These are phyloP conservation scores for Ailuropoda melanoleuca DNA, from an alignment of 2,113 vertebrate species.

Conservation along the genomic window DNA sequence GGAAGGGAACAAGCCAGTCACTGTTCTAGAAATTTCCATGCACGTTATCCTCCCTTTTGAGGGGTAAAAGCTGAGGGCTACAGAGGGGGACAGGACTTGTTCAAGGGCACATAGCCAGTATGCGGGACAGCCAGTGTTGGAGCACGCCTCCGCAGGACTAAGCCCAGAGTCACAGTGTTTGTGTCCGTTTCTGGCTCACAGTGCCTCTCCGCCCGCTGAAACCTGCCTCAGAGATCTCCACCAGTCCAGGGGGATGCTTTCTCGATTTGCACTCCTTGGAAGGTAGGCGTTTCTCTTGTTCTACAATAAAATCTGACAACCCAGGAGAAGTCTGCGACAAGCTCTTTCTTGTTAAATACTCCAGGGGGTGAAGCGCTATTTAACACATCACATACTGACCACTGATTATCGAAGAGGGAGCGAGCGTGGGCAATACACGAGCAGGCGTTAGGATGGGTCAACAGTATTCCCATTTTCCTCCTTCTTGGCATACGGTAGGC, in stretches of 20 bases:
- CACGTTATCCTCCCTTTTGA: not conserved
- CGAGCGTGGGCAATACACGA: fast-evolving
- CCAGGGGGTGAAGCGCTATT: not conserved
- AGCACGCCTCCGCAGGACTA: fast-evolving
- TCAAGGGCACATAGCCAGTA: not conserved
- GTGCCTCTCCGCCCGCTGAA: not conserved
- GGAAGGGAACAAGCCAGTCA: not conserved
- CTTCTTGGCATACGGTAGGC: not conserved
- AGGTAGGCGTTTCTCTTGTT: not conserved
- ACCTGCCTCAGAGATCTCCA: not conserved
- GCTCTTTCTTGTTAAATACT: not conserved
- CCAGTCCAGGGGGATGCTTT: not conserved
- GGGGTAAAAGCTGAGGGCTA: not conserved
- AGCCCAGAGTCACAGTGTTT: not conserved
- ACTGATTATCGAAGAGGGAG: too few relatives aligned
- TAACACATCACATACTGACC: not conserved
- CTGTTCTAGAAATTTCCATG: constrained; percentile 68
- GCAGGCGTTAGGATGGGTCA: not conserved
- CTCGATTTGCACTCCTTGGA: not conserved
- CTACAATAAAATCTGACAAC: not conserved
- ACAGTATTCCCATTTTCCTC: not conserved
- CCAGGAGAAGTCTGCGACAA: not conserved
- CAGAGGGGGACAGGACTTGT: not conserved
- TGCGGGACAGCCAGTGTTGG: not conserved
- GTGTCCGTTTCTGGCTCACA: not conserved